Conservation (phyloP, 2,113 vertebrate genomes). For the Heterotilapia buettikoferi region DNA sequence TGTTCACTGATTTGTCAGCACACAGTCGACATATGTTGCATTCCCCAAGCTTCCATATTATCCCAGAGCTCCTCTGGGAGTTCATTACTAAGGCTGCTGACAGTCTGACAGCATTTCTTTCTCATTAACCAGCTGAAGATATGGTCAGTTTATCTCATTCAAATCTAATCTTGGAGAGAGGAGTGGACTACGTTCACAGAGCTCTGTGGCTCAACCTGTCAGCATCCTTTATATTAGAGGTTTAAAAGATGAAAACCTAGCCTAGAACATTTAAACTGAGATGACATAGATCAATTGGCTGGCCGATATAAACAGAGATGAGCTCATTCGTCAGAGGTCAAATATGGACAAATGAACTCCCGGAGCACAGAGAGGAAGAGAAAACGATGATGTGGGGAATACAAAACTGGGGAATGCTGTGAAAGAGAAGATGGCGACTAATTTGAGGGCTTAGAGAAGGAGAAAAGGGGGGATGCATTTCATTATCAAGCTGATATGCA, state of each 20-base stretch:
- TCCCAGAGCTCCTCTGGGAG: background rate
- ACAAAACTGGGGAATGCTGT: background rate
- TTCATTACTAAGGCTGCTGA: slow-evolving; percentile 7
- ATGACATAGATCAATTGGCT: background rate
- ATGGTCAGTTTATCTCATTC: background rate
- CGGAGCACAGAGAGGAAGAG: background rate
- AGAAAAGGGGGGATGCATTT: background rate
- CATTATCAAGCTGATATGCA: slow-evolving; percentile 11
- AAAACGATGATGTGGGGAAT: background rate
- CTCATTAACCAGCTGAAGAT: slow-evolving; percentile 14
- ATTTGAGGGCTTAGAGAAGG: background rate
- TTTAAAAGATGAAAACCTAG: background rate
- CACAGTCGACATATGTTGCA: background rate
- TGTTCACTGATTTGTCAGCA: background rate
- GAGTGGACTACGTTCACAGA: background rate
- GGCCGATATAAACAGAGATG: background rate
- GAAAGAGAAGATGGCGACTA: background rate
- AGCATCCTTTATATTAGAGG: background rate
- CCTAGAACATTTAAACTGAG: background rate
- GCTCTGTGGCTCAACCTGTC: background rate
- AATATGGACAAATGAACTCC: slow-evolving; percentile 10
- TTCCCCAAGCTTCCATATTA: background rate
- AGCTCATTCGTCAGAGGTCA: slow-evolving; percentile 22
- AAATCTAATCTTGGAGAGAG: background rate
- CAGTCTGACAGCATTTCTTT: background rate